Evolutionary conservation across 2,797 vertebrate genomes (phyloP).

Genomic region (Anniella stebbinsi): DNA sequence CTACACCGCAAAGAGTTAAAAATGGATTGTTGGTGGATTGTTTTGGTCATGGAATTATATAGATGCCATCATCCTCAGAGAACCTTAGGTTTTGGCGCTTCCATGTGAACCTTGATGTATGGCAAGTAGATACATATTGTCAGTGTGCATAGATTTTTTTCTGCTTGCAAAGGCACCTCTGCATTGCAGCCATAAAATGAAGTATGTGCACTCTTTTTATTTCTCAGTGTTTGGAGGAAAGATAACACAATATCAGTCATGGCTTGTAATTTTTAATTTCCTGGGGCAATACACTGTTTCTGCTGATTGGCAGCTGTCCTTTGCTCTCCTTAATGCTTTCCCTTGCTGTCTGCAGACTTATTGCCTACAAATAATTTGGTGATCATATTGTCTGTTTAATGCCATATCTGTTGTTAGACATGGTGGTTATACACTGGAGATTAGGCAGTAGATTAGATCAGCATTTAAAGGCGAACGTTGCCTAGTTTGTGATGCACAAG

Average conservation of each 20-base stretch:
- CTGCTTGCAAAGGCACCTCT: not conserved
- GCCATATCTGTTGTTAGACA: constrained; percentile 3
- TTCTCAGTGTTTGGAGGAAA: not conserved
- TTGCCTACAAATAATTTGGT: not conserved
- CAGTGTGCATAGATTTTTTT: not conserved
- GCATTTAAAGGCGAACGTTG: constrained; percentile 1
- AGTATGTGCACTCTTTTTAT: not conserved
- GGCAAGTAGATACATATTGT: not conserved
- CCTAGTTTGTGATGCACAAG: not conserved
- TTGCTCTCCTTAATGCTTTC: not conserved
- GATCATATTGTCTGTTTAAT: constrained; percentile 25
- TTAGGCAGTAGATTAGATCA: constrained; percentile 16
- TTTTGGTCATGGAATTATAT: not conserved
- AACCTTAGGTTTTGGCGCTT: not conserved
- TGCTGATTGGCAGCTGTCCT: constrained; percentile 10
- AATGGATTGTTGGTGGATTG: not conserved
- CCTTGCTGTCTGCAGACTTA: not conserved
- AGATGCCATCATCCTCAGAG: not conserved
- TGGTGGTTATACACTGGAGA: constrained; percentile 4
- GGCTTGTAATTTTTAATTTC: constrained; percentile 36
- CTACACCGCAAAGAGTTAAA: not conserved
- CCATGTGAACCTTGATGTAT: not conserved
- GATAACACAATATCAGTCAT: not conserved
- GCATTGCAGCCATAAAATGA: not conserved
- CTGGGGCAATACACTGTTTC: not conserved